A percentile compares a stretch with the other conserved stretches of the same genome.
Evolutionary conservation across 2,797 vertebrate species (phyloP).

Genomic region (Sebastes melanostomus): DNA sequence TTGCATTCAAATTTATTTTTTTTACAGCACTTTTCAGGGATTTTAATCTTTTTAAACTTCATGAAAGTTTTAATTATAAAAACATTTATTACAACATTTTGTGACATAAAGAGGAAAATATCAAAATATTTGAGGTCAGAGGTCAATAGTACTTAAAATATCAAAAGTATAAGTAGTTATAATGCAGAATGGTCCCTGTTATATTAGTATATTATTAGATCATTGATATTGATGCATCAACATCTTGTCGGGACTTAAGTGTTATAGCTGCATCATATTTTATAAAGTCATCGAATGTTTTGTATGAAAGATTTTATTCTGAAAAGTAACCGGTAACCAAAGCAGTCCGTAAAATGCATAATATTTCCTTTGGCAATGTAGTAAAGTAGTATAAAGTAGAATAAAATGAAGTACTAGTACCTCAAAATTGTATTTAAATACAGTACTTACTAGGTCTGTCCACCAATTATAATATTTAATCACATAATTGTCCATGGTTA

Average conservation of each 20-base stretch:
- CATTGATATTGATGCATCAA: neutral
- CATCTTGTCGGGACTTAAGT: neutral
- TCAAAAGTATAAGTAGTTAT: neutral
- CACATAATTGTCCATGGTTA: no score
- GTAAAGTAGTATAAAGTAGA: neutral
- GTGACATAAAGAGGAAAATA: no score
- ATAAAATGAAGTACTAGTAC: no score
- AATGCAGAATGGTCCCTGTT: no score
- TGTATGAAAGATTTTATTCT: neutral
- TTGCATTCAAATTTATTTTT: no score
- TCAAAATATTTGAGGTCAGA: no score
- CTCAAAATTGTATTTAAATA: no score
- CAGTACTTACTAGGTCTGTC: no score
- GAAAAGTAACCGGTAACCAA: neutral
- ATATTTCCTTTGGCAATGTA: neutral
- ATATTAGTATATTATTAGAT: neutral
- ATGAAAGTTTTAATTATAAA: no score
- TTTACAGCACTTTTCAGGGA: no score
- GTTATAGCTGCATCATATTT: neutral
- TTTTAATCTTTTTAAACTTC: no score
- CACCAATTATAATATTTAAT: rapidly evolving
- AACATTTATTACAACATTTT: no score
- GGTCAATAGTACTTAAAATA: neutral
- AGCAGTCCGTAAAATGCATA: neutral
- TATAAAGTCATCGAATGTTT: neutral